Evolutionary conservation across 2,113 vertebrate species (phyloP).

Genomic region (Catagonus wagneri): DNA sequence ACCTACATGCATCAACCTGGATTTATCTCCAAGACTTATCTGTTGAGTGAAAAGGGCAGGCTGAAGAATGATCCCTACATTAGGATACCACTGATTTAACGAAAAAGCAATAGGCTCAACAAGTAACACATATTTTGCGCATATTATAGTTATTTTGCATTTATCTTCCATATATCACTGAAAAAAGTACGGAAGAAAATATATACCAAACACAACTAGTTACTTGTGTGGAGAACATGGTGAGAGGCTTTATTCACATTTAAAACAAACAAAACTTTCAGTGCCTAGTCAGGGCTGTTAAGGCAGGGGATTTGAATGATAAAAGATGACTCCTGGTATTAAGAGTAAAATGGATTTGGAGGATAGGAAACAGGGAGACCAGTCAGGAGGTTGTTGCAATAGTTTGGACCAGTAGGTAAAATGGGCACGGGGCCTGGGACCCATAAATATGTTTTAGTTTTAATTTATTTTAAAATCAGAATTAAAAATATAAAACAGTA

Average conservation of each 20-base stretch:
- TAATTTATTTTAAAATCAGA: conserved; percentile 14
- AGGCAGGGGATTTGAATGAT: background rate
- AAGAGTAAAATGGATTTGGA: background rate
- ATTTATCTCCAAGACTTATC: background rate
- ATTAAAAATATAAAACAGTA: background rate
- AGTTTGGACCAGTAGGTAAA: background rate
- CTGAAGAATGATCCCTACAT: background rate
- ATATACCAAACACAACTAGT: background rate
- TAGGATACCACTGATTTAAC: background rate
- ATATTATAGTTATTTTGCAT: background rate
- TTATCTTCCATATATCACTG: background rate
- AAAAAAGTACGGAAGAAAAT: background rate
- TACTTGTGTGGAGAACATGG: background rate
- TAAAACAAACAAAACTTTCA: background rate
- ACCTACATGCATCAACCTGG: background rate
- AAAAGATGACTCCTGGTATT: background rate
- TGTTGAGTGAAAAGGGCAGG: background rate
- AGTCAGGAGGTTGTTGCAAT: background rate
- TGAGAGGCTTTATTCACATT: background rate
- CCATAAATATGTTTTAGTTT: conserved; percentile 23
- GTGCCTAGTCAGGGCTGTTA: background rate
- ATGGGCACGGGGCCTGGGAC: background rate
- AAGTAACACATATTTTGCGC: background rate
- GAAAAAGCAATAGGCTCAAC: background rate
- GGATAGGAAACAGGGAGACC: background rate